phyloP scores from a whole-genome alignment of 2,113 vertebrate species.

The Eolophus roseicapilla region DNA sequence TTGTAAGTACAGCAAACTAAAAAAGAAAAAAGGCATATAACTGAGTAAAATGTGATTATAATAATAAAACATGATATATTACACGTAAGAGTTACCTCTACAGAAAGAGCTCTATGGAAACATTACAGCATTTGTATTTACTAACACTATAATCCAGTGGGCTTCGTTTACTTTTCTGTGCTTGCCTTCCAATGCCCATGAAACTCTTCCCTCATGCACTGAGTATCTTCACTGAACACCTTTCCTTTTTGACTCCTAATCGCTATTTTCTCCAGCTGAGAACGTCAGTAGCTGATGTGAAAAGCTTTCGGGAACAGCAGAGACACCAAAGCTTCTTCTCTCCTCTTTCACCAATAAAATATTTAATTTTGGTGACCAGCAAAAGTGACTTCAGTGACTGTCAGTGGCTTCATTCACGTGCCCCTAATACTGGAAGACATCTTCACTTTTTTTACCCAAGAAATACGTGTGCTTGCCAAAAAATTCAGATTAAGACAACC shows the following conservation, averaged over 20 bases:
- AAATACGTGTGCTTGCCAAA: not conserved
- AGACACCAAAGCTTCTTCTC: not conserved
- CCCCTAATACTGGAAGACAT: not conserved
- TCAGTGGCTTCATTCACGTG: not conserved
- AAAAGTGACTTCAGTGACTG: not conserved
- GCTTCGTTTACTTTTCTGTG: constrained; percentile 78
- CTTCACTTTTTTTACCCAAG: not conserved
- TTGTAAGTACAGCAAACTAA: not conserved
- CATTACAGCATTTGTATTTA: not conserved
- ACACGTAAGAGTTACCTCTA: not conserved
- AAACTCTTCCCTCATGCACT: constrained; percentile 74
- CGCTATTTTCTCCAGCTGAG: constrained; percentile 76
- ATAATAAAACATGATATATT: not conserved
- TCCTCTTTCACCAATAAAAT: not conserved
- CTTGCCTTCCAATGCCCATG: constrained; percentile 69
- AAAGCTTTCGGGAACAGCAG: constrained; percentile 70
- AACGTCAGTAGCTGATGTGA: constrained; percentile 76
- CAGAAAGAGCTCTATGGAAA: not conserved
- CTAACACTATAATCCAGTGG: constrained; percentile 72
- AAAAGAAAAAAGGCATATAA: not conserved
- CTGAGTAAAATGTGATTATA: not conserved
- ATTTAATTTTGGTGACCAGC: not conserved
- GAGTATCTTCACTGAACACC: constrained; percentile 71
- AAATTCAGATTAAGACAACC: not conserved
- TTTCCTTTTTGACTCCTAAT: constrained; percentile 71